Base-by-base conservation (phyloP, 2,797 vertebrate species). In the Gambelia wislizenii region DNA sequence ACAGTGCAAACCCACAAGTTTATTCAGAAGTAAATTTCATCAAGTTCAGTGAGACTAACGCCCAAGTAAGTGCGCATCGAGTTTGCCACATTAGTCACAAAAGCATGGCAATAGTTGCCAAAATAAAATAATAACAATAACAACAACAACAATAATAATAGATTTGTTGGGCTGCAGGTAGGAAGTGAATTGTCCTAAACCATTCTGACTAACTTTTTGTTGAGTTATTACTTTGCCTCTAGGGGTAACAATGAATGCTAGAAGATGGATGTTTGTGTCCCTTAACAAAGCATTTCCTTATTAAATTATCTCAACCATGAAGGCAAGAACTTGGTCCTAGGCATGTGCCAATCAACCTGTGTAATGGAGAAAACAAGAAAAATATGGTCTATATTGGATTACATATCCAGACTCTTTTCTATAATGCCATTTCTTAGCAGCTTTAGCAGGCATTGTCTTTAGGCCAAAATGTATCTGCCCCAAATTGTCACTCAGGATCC, bases 191-290 rank as follows among this genome's bases (percentile, higher is more conserved):
- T 27, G 36, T 70, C 16, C 39, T 86, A 72, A 89, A 72, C 70
- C n/a, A n/a, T n/a, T n/a, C n/a, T n/a, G 30, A 64, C 20, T 87
- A 39, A 69, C 25, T 2, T 81, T 1, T 86, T 4, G 2, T 36
- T 61, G 25, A 39, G 36, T 27, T 25, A 0, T 0, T n/a, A n/a
- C 27, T 47, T 85, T 86, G 64, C 10, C 0, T 4, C 33, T 82
- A 79, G 69, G 61, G 92, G 18, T 49, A 90, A 69, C 59, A 91
- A 30, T 88, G 82, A 91, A 30, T 88, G 82, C 83, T 81, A 75
- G 22, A 61, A 81, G n/a, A 39, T 20, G 22, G 85, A 33, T 92
- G 78, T 75, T 92, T 75, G n/a, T 42, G 77, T 82, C 49, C 16
- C 79, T 0, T 82, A 6, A 12, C 0, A 86, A 90, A 90, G 87